Percentiles rank a stretch among this genome's conserved stretches.
Conservation (phyloP, 2,888 invertebrate species). For the Caenorhabditis sp. region DNA sequence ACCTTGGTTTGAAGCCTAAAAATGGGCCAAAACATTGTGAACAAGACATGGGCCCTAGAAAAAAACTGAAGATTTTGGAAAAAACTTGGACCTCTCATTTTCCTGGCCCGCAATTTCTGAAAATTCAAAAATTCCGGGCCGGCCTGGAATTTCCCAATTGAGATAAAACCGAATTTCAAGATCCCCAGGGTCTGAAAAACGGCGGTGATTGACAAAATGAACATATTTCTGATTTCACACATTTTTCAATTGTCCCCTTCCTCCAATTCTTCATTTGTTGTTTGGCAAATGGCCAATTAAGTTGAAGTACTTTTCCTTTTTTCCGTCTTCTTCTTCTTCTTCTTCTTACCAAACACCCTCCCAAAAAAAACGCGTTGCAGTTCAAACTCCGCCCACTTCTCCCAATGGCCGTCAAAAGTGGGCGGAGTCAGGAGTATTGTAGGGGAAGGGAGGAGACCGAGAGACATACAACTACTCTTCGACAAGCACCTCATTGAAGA, state of each 20-base stretch:
- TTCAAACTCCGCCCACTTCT: background rate
- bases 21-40: too few species aligned
- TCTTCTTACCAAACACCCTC: background rate
- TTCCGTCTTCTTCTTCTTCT: background rate
- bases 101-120: background rate
- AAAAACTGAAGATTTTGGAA: too few species aligned
- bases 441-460: constrained; percentile 31
- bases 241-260: constrained; percentile 2
- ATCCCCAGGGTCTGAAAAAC: too few species aligned
- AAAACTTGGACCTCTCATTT: too few species aligned
- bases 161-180: too few species aligned
- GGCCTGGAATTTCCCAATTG: too few species aligned
- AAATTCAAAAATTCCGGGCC: background rate
- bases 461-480: constrained; percentile 38
- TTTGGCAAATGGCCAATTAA: constrained; percentile 10
- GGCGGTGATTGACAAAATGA: too few species aligned
- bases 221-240: background rate
- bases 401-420: background rate
- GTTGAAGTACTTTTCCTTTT: constrained; percentile 1
- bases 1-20: too few species aligned
- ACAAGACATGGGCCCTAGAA: too few species aligned
- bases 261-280: background rate
- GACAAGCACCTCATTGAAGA: constrained; percentile 53
- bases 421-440: constrained; percentile 13
- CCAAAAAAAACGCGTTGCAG: too few species aligned